Evolutionary conservation across 2,113 vertebrate genomes (phyloP), one percentile per base, ranked within the genome.

Genomic region (Gallinago jamesoni): DNA sequence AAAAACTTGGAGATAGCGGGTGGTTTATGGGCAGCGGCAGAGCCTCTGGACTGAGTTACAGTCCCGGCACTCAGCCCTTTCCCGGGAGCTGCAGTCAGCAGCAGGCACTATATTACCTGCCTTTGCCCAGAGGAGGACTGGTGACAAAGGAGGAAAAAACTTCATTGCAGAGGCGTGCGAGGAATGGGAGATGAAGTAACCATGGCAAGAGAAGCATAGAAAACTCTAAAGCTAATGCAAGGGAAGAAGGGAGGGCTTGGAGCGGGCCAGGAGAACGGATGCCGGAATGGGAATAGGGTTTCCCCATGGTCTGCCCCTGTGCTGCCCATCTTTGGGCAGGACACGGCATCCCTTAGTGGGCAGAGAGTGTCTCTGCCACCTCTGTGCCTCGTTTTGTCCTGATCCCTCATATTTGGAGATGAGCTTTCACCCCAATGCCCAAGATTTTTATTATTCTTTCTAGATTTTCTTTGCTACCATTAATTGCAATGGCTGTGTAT

Each of bases 1-100:
- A 62, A 96, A 96, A 96, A 92, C 92, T 87, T 66, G 86, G 76
- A 97, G 96, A 89, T 85, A 87, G 88, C 31, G 6, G 48, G 83
- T 96, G 82, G 95, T 97, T 96, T 96, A 96, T 90, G 90, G 86
- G 69, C 86, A 81, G 73, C 48, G 87, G 90, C 75, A 94, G 88
- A 97, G 86, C 69, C 76, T 95, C 43, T 6, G n/a, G 88, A 81
- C 94, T 96, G 94, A 97, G 68, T 96, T 96, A 96, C 2, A 6
- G 90, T 53, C 52, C 57, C 80, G 53, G 68, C 39, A 52, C 92
- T 87, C 79, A 89, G 88, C 87, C 87, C 3, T 84, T 78, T 93
- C 82, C 60, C 0, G 18, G 57, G 76, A 89, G 87, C 27, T 93
- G 91, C 86, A 35, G 76, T 59, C 84, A 7, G 48, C 84, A 78